Evolutionary conservation across 2,888 invertebrate genomes (phyloP), one percentile per base, ranked within the genome.

Genomic region (Amitus sp.): DNA sequence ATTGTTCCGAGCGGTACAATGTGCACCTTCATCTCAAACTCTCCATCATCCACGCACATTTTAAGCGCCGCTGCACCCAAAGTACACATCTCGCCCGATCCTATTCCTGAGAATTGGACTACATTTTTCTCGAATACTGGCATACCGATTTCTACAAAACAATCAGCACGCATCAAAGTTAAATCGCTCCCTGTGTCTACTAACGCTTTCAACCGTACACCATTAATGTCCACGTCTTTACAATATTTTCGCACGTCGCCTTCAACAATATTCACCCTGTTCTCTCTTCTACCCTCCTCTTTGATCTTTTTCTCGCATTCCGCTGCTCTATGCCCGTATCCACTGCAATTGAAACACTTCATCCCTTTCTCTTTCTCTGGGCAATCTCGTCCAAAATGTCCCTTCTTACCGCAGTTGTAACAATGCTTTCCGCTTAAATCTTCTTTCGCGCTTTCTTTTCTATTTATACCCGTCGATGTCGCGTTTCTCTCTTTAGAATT

Each of bases 261-360:
- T 13, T 4, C 27, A 10, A 15, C 45, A 18, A 17, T 12, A 15
- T 12, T 27, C n/a, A 4, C n/a, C 5, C 5, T 13, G 4, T 15
- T 37, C 2, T 15, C 13, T n/a, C 12, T 23, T 45, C 27, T 23
- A 10, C 27, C 28, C 2, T 15, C 17, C 1, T 19, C 27, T 5
- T 0, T 19, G 1, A 20, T 12, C 18, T 19, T 10, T 45, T 28
- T 51, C 18, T 18, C 4, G 5, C 40, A 19, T 12, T 27, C 39
- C 2, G 47, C 1, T n/a, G 67, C 42, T 4, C 60, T 47, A 18
- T 71, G 66, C 1, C 66, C 63, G 43, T 53, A 69, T 2, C 60
- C 15, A n/a, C 68, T 66, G 23, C 67, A 69, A 10, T 57, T 62
- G 20, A 71, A 71, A 30, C 67, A 70, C 45, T 68, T 65, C 4